Base-by-base conservation (phyloP, 2,888 invertebrate species). In the Didymodactylos carnosus region DNA sequence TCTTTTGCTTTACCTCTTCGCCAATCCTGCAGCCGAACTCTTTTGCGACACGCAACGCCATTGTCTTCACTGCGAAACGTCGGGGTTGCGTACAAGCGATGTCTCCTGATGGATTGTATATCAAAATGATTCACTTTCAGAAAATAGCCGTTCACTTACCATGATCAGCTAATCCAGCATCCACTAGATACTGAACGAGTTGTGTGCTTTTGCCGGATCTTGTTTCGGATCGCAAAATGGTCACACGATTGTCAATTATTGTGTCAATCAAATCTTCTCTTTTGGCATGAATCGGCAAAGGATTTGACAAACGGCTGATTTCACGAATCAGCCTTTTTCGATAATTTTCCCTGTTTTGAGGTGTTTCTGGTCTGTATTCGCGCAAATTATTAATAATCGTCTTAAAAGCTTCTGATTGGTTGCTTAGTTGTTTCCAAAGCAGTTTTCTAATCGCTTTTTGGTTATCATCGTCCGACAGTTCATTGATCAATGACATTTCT, bases 181-280 rank as follows among this genome's bases (percentile, higher is more conserved):
- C 80, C 39, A 79, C 77, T 0, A 83, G 75, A 73, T 83, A 84
- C 76, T 83, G 82, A 6, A 78, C 78, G 73, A 83, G 76, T 77
- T 83, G 83, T 23, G 83, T 83, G 72, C 82, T 83, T 75, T 83
- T 83, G 2, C 83, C 83, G 0, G 82, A 83, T 6, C 83, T 83
- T 6, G 83, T 83, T 74, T 83, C 82, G 7, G 81, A 83, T 23
- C 81, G 76, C 1, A 83, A 76, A 8, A 83, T 77, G 25, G 77
- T 77, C 2, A 82, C 81, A 62, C 79, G 80, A 72, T 81, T 78
- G 8, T 77, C 43, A 25, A 53, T 71, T 1, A 82, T 77, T 29
- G 76, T 72, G 1, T 78, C 75, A 1, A 81, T 51, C 16, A 82
- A 80, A 8, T 79, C 78, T 7, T 76, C 71, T 23, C 80, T 76